phyloP scores from a whole-genome alignment of 2,113 vertebrate species.

The Phrynosoma platyrhinos region DNA sequence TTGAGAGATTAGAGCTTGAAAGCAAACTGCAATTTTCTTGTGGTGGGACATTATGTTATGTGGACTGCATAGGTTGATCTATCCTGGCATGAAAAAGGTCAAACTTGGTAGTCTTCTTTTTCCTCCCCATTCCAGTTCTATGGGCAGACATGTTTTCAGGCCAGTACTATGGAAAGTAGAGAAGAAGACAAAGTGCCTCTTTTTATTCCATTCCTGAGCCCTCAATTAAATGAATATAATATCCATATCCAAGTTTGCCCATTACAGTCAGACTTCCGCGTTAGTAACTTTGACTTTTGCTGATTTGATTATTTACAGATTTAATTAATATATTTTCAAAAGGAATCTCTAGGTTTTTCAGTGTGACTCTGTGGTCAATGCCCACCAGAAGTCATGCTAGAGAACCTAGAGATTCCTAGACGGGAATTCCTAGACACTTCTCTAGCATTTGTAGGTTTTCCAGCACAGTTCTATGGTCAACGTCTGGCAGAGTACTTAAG shows the following conservation, averaged over 20 bases:
- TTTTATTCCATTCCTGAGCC: conserved; percentile 33
- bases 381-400: no score
- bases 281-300: no score
- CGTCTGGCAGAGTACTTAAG: no score
- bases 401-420: no score
- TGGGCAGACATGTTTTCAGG: not conserved
- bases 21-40: not conserved
- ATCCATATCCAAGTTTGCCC: conserved; percentile 25
- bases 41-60: not conserved
- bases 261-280: not conserved
- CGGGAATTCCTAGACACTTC: no score
- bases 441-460: no score
- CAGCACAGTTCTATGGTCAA: no score
- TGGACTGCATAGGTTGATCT: not conserved
- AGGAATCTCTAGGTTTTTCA: no score
- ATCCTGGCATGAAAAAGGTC: not conserved
- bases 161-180: conserved; percentile 2
- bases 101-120: not conserved
- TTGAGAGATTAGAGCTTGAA: not conserved
- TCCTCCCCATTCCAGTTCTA: not conserved
- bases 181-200: not conserved
- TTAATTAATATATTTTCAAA: no score
- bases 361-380: no score
- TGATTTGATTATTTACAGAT: no score
- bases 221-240: conserved; percentile 32